Percentiles rank a stretch among this genome's conserved stretches.
phyloP scores from a whole-genome alignment of 2,888 invertebrate genomes.

The Acheta domesticus region DNA sequence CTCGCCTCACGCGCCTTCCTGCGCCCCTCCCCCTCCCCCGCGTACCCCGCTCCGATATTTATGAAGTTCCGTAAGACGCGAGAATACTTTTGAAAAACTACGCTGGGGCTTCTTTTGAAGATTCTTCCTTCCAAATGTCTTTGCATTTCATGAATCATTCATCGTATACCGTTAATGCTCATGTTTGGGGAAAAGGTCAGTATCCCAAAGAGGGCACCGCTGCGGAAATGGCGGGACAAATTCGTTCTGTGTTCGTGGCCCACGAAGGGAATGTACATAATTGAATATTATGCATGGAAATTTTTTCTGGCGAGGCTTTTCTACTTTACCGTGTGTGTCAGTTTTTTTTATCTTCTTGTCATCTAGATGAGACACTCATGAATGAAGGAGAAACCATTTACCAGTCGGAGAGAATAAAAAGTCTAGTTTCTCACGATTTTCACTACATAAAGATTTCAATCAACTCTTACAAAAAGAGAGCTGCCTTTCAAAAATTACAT shows the following conservation, averaged over 20 bases:
- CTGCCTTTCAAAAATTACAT: no score
- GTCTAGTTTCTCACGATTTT: no score
- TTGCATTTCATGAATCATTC: constrained; percentile 18
- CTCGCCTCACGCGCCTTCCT: not conserved
- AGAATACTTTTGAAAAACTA: constrained; percentile 18
- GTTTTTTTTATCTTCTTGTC: no score
- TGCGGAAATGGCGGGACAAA: not conserved
- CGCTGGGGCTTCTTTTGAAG: not conserved
- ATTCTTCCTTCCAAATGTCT: constrained; percentile 18
- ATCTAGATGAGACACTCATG: no score
- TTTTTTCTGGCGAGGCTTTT: no score
- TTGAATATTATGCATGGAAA: no score
- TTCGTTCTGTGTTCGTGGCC: not conserved
- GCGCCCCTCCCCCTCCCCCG: no score
- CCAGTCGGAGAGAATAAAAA: no score
- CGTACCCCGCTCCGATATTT: not conserved
- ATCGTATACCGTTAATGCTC: constrained; percentile 1
- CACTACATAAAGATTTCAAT: no score
- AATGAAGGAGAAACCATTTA: no score
- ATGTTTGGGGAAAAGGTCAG: constrained; percentile 18
- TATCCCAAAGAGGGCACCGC: not conserved
- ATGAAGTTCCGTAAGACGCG: constrained; percentile 18
- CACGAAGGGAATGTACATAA: not conserved
- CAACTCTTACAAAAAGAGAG: no score
- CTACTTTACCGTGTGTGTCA: no score